Conservation (phyloP, 2,113 vertebrate species). For the Synchiropus splendidus region DNA sequence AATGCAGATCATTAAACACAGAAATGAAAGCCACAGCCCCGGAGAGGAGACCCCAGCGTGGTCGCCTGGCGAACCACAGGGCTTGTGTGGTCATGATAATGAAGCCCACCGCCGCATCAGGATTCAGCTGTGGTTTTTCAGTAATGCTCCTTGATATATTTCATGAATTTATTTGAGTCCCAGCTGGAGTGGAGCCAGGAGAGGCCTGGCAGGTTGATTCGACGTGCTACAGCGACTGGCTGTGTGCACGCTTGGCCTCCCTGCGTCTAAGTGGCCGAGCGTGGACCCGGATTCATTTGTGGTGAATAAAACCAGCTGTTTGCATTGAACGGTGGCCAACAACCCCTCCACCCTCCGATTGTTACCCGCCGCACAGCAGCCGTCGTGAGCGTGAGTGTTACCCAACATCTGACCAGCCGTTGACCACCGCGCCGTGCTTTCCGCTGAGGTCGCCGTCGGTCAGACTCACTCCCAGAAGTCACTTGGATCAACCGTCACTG, state of each 20-base stretch:
- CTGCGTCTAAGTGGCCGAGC: no score
- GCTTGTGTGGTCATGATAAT: slow-evolving; percentile 51
- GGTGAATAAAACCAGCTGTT: slow-evolving; percentile 62
- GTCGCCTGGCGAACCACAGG: no score
- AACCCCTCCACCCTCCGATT: slow-evolving; percentile 17
- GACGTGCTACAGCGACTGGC: slow-evolving; percentile 23
- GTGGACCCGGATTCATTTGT: slow-evolving; percentile 32
- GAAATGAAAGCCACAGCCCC: no score
- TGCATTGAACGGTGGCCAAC: slow-evolving; percentile 48
- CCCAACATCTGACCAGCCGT: slow-evolving; percentile 25
- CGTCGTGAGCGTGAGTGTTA: slow-evolving; percentile 24
- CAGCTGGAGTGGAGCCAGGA: slow-evolving; percentile 31
- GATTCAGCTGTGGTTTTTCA: slow-evolving; percentile 46
- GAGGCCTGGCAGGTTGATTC: slow-evolving; percentile 30
- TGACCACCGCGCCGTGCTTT: slow-evolving; percentile 17
- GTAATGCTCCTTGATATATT: slow-evolving; percentile 41
- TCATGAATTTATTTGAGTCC: slow-evolving; percentile 45
- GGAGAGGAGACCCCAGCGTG: no score
- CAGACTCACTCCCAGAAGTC: no score
- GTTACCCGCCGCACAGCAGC: no score
- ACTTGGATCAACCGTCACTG: no score
- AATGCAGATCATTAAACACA: no score
- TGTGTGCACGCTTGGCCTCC: slow-evolving; percentile 12
- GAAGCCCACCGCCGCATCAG: slow-evolving; percentile 41
- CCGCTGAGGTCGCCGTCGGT: slow-evolving; percentile 20